Conservation (phyloP, 2,113 vertebrate genomes). For the Laticauda laticaudata region DNA sequence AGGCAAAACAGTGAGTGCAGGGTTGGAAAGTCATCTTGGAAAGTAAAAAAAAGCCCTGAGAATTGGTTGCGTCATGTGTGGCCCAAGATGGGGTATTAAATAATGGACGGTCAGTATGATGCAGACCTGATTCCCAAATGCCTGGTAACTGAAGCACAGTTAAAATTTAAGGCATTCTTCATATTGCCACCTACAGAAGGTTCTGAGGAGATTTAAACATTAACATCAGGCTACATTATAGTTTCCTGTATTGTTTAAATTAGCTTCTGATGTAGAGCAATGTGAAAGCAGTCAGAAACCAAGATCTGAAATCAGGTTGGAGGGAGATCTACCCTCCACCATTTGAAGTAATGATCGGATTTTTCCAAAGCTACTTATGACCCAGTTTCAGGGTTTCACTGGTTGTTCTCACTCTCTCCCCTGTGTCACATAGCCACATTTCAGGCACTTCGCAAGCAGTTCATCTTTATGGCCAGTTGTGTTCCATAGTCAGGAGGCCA, state of each 20-base stretch:
- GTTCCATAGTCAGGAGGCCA: neutral
- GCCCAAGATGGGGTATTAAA: neutral
- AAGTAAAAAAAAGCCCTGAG: no score
- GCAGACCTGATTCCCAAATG: neutral
- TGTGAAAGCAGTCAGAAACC: neutral
- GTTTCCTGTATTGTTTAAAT: neutral
- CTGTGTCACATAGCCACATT: neutral
- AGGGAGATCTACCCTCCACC: neutral
- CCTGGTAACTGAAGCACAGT: neutral
- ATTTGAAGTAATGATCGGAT: neutral
- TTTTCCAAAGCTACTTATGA: neutral
- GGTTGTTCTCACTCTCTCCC: neutral
- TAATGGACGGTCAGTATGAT: neutral
- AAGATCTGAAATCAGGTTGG: neutral
- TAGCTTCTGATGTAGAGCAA: neutral
- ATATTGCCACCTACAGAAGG: neutral
- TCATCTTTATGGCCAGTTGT: neutral
- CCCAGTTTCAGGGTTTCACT: neutral
- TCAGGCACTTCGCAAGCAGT: neutral
- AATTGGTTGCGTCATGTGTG: neutral
- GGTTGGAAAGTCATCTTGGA: neutral
- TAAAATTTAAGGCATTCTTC: neutral
- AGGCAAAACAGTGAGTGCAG: conserved; percentile 85
- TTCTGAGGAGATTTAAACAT: neutral
- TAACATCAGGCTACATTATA: neutral